Evolutionary conservation across 2,888 invertebrate genomes (phyloP), one percentile per base, ranked within the genome.

Genomic region (Ormyrus pomaceus): DNA sequence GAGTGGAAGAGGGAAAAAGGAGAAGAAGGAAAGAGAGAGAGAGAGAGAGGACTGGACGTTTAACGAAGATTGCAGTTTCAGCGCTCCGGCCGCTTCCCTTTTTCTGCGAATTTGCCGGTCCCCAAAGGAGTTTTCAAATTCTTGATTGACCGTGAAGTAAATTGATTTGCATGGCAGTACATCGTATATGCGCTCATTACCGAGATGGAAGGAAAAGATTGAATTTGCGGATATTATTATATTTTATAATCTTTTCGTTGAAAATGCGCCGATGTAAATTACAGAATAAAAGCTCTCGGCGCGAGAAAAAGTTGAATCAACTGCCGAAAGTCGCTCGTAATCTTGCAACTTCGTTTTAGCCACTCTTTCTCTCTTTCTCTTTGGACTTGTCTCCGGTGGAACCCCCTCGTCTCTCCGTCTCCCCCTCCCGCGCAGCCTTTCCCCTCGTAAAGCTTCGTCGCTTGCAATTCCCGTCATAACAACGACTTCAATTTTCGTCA

Each of bases 401-500:
- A 4, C n/a, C 48, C 53, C 66, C 65, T n/a, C 13, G 81, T 65
- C 77, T 79, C 62, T 65, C 68, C 62, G 70, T 81, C 48, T 61
- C 75, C 59, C 70, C 76, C 65, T 48, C 58, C 56, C 51, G 50
- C 46, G n/a, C 64, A 53, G 77, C 79, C 51, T 55, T 59, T 70
- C 58, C 74, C 71, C 34, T 79, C 75, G 76, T 74, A 74, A 81
- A 81, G 68, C 58, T 53, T 77, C 82, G 87, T 88, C 89, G 86
- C 85, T 86, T 85, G 87, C 89, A 87, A 89, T 89, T 89, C 87
- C 86, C 88, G 89, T 90, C 89, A 89, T 88, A 90, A 89, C 88
- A 89, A 88, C 90, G 89, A 88, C 89, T 89, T 90, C 89, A 88
- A 90, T 90, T 90, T 89, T 90, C 90, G 89, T 89, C 89, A 89